A percentile compares a stretch with the other conserved stretches of the same genome.
Conservation (phyloP, 2,797 vertebrate species). For the Poeciliopsis presidionis region DNA sequence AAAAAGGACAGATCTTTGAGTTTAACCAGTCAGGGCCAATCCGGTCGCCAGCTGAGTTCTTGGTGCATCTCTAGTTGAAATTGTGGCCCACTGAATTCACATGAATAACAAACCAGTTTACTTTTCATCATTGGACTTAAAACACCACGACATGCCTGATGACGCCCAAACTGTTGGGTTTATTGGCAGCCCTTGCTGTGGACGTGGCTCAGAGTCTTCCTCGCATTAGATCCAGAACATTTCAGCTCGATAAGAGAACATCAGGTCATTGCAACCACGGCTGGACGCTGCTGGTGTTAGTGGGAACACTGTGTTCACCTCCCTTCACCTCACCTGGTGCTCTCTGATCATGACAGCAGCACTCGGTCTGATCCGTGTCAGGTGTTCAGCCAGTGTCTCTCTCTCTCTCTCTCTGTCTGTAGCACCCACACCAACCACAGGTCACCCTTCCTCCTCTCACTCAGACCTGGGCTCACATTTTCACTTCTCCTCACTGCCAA, state of each 20-base stretch:
- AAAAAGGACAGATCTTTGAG: neutral
- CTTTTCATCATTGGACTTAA: neutral
- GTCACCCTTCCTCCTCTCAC: constrained; percentile 27
- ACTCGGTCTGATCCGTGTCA: constrained; percentile 53
- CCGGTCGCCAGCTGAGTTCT: neutral
- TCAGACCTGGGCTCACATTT: constrained; percentile 47
- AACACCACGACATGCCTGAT: neutral
- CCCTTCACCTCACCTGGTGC: constrained; percentile 3
- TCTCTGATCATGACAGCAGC: neutral
- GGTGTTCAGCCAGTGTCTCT: constrained; percentile 77
- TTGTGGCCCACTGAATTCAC: neutral
- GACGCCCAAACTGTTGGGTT: neutral
- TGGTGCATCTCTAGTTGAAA: neutral
- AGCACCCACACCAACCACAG: constrained; percentile 56
- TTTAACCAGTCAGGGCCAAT: neutral
- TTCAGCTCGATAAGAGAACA: too few relatives aligned
- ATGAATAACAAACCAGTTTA: neutral
- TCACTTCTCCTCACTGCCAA: neutral
- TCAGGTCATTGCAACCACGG: neutral
- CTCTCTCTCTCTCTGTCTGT: neutral
- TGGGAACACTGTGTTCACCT: constrained; percentile 23
- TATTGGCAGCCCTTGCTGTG: neutral
- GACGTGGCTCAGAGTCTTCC: neutral
- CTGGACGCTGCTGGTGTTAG: constrained; percentile 39
- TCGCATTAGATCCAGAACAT: neutral